Conservation (phyloP, 2,113 vertebrate genomes). For the Delphinapterus leucas region DNA sequence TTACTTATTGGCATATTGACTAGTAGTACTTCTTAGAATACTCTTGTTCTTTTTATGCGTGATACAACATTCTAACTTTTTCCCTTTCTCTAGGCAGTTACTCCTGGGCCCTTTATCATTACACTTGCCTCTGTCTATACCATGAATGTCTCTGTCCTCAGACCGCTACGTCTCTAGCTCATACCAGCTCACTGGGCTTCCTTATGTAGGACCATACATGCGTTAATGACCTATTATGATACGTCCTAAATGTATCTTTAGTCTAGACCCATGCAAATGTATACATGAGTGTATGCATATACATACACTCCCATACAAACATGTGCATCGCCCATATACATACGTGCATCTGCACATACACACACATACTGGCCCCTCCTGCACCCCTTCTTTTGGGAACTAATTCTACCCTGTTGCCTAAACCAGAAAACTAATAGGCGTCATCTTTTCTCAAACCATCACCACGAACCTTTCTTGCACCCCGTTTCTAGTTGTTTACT, state of each 20-base stretch:
- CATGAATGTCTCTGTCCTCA: background rate
- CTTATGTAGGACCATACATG: background rate
- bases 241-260: background rate
- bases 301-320: background rate
- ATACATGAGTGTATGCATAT: fast-evolving
- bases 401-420: background rate
- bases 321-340: too few species aligned
- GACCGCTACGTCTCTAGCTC: background rate
- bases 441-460: background rate
- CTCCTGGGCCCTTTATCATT: background rate
- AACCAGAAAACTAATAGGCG: background rate
- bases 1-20: background rate
- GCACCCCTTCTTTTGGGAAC: background rate
- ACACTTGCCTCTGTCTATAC: background rate
- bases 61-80: too few species aligned
- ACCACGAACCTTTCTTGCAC: too few species aligned
- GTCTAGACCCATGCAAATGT: background rate
- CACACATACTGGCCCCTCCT: background rate
- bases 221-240: background rate
- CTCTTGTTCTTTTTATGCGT: background rate
- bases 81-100: background rate
- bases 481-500: background rate
- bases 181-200: background rate
- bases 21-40: background rate
- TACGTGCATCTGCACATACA: background rate